Base-by-base conservation (phyloP, 2,113 vertebrate species). In the Aldabrachelys gigantea region DNA sequence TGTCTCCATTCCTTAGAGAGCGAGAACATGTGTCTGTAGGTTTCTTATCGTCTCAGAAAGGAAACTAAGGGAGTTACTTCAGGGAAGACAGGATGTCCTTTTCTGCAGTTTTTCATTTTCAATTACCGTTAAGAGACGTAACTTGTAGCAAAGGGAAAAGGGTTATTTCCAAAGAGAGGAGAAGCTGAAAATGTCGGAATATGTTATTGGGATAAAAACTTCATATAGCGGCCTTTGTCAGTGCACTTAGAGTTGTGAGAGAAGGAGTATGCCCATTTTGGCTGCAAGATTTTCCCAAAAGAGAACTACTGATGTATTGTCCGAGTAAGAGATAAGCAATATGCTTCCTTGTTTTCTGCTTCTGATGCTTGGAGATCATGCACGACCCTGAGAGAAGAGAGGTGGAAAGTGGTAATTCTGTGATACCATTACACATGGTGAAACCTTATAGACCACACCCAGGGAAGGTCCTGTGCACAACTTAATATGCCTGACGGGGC, bases 41-140 rank as follows among this genome's bases (percentile, higher is more conserved):
- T 93, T 95, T 89, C 84, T 97, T 97, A 94, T 93, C 95, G 88
- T 84, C 31, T 85, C 59, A 44, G 44, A 92, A 94, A 96, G 91
- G 89, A 96, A 97, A 96, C 75, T 56, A 89, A 44, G 38, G 82
- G 49, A 89, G 81, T 90, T 94, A 94, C 80, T 96, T 95, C 31
- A 91, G 78, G 85, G 41, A 85, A 96, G 88, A 87, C 57, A 97
- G 90, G 93, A 93, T 92, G n/a, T 62, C 69, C 88, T 94, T 96
- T 82, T 90, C 93, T 97, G 62, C 86, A 76, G 25, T 35, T 87
- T 88, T 95, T 89, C 50, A 97, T 96, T 90, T 93, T 86, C 89
- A 91, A 38, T 92, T 94, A 84, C 85, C 93, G 29, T 79, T 79
- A 94, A 89, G 91, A 92, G 76, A 44, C 87, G 9, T 54, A 76